Conservation (phyloP, 2,797 vertebrate genomes). For the Natrix natrix region DNA sequence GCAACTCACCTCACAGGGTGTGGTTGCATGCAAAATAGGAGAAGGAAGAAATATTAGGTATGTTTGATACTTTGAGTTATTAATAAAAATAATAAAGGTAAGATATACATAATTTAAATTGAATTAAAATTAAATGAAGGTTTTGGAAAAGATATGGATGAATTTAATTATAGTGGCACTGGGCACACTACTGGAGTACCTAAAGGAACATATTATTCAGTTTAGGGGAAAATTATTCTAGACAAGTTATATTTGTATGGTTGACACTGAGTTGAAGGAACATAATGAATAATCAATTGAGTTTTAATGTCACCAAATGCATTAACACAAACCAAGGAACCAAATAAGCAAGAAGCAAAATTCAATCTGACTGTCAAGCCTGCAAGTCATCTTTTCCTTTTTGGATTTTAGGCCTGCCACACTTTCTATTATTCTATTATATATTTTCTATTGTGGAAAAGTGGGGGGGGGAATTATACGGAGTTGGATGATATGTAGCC, state of each 20-base stretch:
- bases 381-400: too few relatives aligned
- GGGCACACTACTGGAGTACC: neutral
- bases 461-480: too few relatives aligned
- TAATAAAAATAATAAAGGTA: neutral
- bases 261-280: neutral
- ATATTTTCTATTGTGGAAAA: too few relatives aligned
- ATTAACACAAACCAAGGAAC: neutral
- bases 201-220: neutral
- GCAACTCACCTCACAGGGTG: neutral
- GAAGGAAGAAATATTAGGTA: neutral
- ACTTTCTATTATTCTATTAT: too few relatives aligned
- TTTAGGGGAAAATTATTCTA: neutral
- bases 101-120: neutral
- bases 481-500: too few relatives aligned
- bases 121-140: neutral
- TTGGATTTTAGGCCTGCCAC: too few relatives aligned
- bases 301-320: neutral
- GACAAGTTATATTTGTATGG: neutral
- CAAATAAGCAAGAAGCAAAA: neutral
- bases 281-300: neutral
- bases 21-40: neutral
- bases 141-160: neutral
- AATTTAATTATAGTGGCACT: neutral
- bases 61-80: neutral
- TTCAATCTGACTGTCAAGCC: too few relatives aligned